phyloP scores from a whole-genome alignment of 1,140 invertebrate species.

The Drosophila melanogaster region Release_6_plus_ISO1_MT NT_033777.3:24015501-24016000 shows the following conservation, averaged over 20 bases:
- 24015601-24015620: conserved; percentile 56
- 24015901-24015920: conserved; percentile 16
- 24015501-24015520: conserved; percentile 17
- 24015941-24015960: conserved; percentile 15
- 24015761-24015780: conserved; percentile 3
- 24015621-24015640: conserved; percentile 49
- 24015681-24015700: conserved; percentile 33
- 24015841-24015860: conserved; percentile 25
- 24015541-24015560: conserved; percentile 20
- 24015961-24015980: conserved; percentile 27
- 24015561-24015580: neutral
- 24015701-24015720: conserved; percentile 40
- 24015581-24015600: neutral
- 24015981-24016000: conserved; percentile 19
- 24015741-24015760: conserved; percentile 26
- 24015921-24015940: conserved; percentile 31
- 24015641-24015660: conserved; percentile 56
- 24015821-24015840: conserved; percentile 43
- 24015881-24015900: neutral
- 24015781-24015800: conserved; percentile 4
- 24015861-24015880: conserved; percentile 27
- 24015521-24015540: conserved; percentile 32
- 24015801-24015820: conserved; percentile 41
- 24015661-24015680: conserved; percentile 43
- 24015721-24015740: conserved; percentile 27